phyloP scores from a whole-genome alignment of 1,140 invertebrate species.

The Meloidogyne chitwoodi region DNA sequence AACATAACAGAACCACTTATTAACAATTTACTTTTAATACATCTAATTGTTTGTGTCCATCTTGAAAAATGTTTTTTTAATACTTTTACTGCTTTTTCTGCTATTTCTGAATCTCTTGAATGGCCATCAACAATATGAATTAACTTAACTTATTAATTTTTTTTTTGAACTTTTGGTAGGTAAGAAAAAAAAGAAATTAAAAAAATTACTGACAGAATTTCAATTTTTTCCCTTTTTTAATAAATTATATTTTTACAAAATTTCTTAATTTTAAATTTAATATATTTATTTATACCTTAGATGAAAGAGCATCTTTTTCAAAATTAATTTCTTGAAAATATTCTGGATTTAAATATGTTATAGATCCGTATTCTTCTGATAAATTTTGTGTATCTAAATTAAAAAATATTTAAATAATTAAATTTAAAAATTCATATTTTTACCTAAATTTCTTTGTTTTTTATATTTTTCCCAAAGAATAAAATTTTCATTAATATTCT shows the following conservation, averaged over 20 bases:
- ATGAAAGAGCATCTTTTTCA: background rate
- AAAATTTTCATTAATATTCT: background rate
- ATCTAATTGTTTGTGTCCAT: background rate
- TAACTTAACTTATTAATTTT: background rate
- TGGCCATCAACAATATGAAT: background rate
- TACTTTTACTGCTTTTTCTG: background rate
- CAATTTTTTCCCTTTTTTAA: too few relatives aligned
- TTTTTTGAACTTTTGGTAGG: too few relatives aligned
- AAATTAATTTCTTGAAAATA: background rate
- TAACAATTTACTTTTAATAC: background rate
- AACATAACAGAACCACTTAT: background rate
- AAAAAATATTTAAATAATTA: background rate
- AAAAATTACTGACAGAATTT: too few relatives aligned
- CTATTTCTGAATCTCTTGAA: background rate
- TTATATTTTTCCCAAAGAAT: background rate
- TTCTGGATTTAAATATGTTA: background rate
- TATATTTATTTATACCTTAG: background rate
- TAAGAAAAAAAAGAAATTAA: too few relatives aligned
- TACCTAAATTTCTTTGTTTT: background rate
- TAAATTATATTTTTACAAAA: too few relatives aligned
- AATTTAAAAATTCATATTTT: too few relatives aligned
- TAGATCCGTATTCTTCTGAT: background rate
- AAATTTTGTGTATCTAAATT: background rate
- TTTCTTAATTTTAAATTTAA: background rate
- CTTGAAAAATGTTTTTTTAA: background rate